Evolutionary conservation across 2,797 vertebrate species (phyloP).

Genomic region (Sparidentex hasta): DNA sequence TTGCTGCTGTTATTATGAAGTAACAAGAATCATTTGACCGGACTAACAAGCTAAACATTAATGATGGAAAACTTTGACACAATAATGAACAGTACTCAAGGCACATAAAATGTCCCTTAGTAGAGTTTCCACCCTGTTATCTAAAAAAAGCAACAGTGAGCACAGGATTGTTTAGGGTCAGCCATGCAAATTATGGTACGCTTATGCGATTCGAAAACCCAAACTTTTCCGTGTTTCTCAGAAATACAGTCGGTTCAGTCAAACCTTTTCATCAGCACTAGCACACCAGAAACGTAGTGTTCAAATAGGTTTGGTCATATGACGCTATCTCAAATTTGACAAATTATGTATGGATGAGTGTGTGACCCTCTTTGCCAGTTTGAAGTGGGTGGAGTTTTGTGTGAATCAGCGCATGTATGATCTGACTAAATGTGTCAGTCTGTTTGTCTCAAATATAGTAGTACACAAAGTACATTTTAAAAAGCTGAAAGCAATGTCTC

Average conservation of each 20-base stretch:
- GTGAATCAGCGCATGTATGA: conserved; percentile 9
- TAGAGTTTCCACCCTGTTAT: not conserved
- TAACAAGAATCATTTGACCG: not conserved
- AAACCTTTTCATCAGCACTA: conserved; percentile 1
- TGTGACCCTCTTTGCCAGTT: not conserved
- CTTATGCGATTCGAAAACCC: not conserved
- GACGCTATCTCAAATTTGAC: not conserved
- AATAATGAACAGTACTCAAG: not conserved
- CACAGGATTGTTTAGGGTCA: not conserved
- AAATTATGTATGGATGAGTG: conserved; percentile 16
- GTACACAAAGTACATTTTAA: no score
- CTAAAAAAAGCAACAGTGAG: not conserved
- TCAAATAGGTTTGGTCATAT: conserved; percentile 14
- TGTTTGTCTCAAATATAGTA: no score
- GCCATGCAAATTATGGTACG: conserved; percentile 13
- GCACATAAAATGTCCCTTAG: not conserved
- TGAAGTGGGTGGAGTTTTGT: conserved; percentile 1
- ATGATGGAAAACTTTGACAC: conserved; percentile 1
- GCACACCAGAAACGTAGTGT: conserved; percentile 36
- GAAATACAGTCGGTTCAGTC: conserved; percentile 25
- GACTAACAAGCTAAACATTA: not conserved
- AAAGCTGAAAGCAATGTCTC: no score
- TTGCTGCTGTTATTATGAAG: not conserved
- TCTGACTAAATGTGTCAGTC: not conserved
- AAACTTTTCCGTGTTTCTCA: not conserved